Base-by-base conservation (phyloP, 1,140 invertebrate species). In the Papilio polytes region DNA sequence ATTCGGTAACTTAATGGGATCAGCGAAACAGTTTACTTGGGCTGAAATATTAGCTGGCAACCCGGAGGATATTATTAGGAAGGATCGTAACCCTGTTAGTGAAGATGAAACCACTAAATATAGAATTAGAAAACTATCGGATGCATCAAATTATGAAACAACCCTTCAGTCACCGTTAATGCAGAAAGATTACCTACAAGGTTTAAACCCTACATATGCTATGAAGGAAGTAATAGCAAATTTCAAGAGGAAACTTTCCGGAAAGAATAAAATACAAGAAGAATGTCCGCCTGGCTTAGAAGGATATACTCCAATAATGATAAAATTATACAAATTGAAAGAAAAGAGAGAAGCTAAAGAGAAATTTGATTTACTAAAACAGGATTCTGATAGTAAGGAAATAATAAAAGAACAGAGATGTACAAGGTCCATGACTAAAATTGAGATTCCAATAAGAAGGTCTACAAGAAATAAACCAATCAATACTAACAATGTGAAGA, bases 241-340 rank as follows among this genome's bases (percentile, higher is more conserved):
- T 80, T 95, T 94, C 78, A 94, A 91, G 76, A 92, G 91, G 26
- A 94, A 90, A 89, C 80, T 90, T 51, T 66, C 86, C 7, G 86
- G 90, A 4, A 95, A 95, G 41, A 13, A 26, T 70, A 76, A 91
- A 95, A 90, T 88, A 78, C 48, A 81, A 46, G 90, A 95, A 85
- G 88, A 91, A 72, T 18, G 80, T 13, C 59, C 82, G 6, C 88
- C 89, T 72, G 88, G 89, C 10, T 80, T 92, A 63, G 90, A 95
- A 85, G 95, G 96, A 12, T 96, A 96, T 81, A 96, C 96, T 12
- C 93, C 95, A 70, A 95, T 95, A 9, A 96, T 96, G 96, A 90
- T 96, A 53, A 92, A 85, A 84, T 86, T 96, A 9, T 87, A 93
- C 53, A 94, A 90, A 85, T 84, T 92, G 74, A 95, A 92, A 90